These are phyloP conservation scores for Thereuonema tuberculata DNA, from an alignment of 1,140 invertebrate genomes.

Conservation along the genomic window DNA sequence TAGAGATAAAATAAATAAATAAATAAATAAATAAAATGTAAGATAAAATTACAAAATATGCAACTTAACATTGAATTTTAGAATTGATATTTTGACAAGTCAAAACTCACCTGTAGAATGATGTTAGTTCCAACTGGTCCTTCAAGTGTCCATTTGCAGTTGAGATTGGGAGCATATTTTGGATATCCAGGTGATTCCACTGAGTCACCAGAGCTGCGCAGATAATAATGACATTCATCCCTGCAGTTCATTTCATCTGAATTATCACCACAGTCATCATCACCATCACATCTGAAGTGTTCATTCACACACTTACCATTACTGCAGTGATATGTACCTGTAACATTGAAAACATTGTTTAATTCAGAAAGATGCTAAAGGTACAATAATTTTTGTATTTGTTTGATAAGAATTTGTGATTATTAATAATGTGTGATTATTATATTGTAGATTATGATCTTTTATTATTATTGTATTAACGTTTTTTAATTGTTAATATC, in stretches of 20 bases:
- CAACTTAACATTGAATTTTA: neutral
- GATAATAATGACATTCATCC: conserved; percentile 73
- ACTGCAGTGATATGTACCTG: conserved; percentile 77
- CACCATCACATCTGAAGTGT: conserved; percentile 78
- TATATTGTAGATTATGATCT: too few species aligned
- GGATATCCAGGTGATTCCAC: conserved; percentile 90
- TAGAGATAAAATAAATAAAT: conserved; percentile 17
- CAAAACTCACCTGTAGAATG: conserved; percentile 58
- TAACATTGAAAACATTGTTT: too few species aligned
- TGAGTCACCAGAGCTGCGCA: conserved; percentile 68
- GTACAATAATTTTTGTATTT: conserved; percentile 7
- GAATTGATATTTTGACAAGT: too few species aligned
- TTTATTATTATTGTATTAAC: too few species aligned
- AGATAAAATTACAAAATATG: conserved; percentile 1
- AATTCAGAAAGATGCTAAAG: conserved; percentile 19
- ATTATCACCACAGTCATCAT: conserved; percentile 82
- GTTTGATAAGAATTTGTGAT: too few species aligned
- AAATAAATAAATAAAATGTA: neutral
- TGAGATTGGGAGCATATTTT: conserved; percentile 70
- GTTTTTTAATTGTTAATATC: too few species aligned
- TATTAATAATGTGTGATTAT: too few species aligned
- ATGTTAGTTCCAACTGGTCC: conserved; percentile 90
- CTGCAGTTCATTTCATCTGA: conserved; percentile 85
- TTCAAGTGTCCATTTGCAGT: conserved; percentile 95
- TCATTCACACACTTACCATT: conserved; percentile 82